Base-by-base conservation (phyloP, 2,797 vertebrate genomes). In the Nannoperca australis region DNA sequence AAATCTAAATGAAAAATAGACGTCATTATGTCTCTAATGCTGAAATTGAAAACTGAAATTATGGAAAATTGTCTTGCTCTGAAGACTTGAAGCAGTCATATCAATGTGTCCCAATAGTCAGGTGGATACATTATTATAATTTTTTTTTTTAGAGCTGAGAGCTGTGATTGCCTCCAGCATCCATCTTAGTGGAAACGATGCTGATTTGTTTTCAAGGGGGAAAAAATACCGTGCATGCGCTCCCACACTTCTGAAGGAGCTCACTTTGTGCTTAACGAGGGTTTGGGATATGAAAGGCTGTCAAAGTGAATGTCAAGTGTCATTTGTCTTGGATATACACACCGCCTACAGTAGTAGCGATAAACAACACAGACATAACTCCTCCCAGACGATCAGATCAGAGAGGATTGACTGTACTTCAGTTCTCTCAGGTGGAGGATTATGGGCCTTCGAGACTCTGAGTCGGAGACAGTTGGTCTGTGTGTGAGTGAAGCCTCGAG, bases 1-100 rank as follows among this genome's bases (percentile, higher is more conserved):
- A 72, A 49, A 76, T 88, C 77, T 54, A 85, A 91, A 89, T 89
- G 74, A 89, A 83, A 90, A 88, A 89, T 83, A 82, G 65, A 75
- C 50, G 68, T 82, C 76, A 77, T 91, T 84, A 86, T 55, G 70
- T 24, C 50, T 54, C 44, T 70, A 47, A 70, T 73, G 65, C 71
- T 65, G 59, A 76, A 88, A 86, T 59, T 53, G 73, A 86, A 88
- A 85, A 70, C 54, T 20, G 71, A 76, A 38, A 70, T 64, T 58
- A 42, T 55, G 27, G n/a, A 61, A 74, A 77, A 78, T 17, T 10
- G 50, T 62, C 24, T 83, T 0, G 22, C 70, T 81, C 55, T 56
- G 53, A 74, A 68, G 68, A 56, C 64, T 38, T 5, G 58, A 70
- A 11, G 49, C 75, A 51, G 62, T 22, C 65, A 7, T 27, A 60